Percentiles rank a stretch among this genome's conserved stretches.
Evolutionary conservation across 2,113 vertebrate species (phyloP).

Genomic region (Ranitomeya variabilis): DNA sequence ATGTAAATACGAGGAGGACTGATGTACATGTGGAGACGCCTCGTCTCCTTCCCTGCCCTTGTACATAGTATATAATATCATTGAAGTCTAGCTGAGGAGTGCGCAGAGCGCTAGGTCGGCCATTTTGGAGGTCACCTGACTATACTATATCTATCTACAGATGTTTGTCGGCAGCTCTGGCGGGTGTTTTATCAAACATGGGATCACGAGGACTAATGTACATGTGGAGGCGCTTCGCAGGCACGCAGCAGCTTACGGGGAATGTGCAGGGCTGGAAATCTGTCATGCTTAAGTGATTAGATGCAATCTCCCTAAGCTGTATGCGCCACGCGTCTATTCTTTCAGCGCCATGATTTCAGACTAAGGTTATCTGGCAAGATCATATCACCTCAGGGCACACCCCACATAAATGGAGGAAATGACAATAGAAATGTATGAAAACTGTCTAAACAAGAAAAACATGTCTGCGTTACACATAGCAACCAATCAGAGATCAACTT

Average conservation of each 20-base stretch:
- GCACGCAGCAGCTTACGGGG: neutral
- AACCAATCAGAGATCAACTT: no score
- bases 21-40: no score
- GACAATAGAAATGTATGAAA: neutral
- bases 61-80: neutral
- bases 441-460: no score
- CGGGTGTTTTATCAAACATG: neutral
- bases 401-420: neutral
- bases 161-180: no score
- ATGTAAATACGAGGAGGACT: no score
- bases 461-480: no score
- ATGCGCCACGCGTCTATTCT: neutral
- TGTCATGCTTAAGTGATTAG: neutral
- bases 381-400: neutral
- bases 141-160: neutral
- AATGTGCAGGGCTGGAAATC: conserved; percentile 5
- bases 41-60: neutral
- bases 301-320: neutral
- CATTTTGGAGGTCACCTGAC: neutral
- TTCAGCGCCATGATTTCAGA: neutral
- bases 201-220: neutral
- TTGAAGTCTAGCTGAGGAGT: neutral
- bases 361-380: neutral
- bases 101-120: neutral
- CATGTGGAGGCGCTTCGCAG: neutral